Evolutionary conservation across 2,888 invertebrate genomes (phyloP), one percentile per base, ranked within the genome.

Genomic region (Eupithecia tripunctaria): DNA sequence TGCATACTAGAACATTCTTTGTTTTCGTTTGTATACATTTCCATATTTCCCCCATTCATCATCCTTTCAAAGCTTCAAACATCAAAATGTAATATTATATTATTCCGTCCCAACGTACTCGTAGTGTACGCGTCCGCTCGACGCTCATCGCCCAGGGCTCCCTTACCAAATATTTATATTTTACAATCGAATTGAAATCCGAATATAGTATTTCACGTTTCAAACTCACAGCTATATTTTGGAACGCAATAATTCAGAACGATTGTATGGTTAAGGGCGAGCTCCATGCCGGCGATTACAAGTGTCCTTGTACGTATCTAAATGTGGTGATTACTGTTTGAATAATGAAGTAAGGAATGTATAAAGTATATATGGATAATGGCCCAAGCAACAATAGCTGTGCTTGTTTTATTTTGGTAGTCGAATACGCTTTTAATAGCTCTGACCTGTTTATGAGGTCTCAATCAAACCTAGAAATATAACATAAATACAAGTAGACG

Each of bases 221-320:
- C 78, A 73, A 76, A 78, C 76, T 74, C 73, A 71, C 71, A 68
- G 77, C 71, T 76, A 75, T 78, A 77, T 77, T 78, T 78, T 74
- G 72, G 73, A 68, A 72, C 67, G 79, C 76, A 76, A 81, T 82
- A 81, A 80, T 79, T 83, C 78, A 79, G 64, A 72, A 79, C 78
- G 78, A 80, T 81, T 81, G 80, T 83, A 74, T 78, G 68, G 73
- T 73, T 25, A 73, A 62, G 68, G 70, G 10, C 36, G 21, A 15
- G 51, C 70, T 32, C 60, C 21, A 15, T n/a, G 14, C 41, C 63
- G n/a, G 66, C 70, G 67, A 69, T 43, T 51, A 51, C 10, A 10
- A 51, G 21, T 51, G 51, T 21, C 47, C 47, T 47, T 18, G 7
- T n/a, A 47, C n/a, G n/a, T 47, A n/a, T n/a, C 6, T 7, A 47